Evolutionary conservation across 2,888 invertebrate genomes (phyloP).

Genomic region (Mythimna lalbum): DNA sequence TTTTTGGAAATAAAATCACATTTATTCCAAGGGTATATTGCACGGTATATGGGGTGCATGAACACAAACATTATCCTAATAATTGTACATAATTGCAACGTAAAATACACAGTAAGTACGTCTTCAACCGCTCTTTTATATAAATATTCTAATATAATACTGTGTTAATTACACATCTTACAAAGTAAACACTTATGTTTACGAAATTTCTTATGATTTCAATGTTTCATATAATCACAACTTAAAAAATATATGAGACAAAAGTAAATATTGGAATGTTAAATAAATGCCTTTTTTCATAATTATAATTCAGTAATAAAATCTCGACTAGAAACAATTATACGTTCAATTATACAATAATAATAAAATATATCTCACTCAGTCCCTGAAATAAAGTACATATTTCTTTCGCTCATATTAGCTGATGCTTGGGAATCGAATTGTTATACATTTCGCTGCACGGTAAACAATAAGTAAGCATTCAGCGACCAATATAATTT

Average conservation of each 20-base stretch:
- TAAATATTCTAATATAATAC: slow-evolving; percentile 61
- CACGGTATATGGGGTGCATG: slow-evolving; percentile 39
- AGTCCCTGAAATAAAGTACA: slow-evolving; percentile 32
- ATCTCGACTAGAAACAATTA: slow-evolving; percentile 66
- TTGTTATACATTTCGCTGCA: slow-evolving; percentile 31
- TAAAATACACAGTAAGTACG: slow-evolving; percentile 43
- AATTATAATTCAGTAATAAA: slow-evolving; percentile 55
- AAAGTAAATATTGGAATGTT: slow-evolving; percentile 59
- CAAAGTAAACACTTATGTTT: slow-evolving; percentile 37
- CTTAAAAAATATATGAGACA: slow-evolving; percentile 26
- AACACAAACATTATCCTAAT: slow-evolving; percentile 46
- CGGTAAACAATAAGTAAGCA: slow-evolving; percentile 41
- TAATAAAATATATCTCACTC: slow-evolving; percentile 52
- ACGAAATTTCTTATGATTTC: slow-evolving; percentile 32
- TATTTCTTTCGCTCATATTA: slow-evolving; percentile 12
- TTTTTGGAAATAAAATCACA: slow-evolving; percentile 23
- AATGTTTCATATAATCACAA: slow-evolving; percentile 33
- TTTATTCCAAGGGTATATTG: slow-evolving; percentile 40
- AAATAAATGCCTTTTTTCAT: slow-evolving; percentile 59
- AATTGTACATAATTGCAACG: slow-evolving; percentile 55
- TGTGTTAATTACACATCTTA: slow-evolving; percentile 53
- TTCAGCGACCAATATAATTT: slow-evolving; percentile 35
- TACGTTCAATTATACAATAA: slow-evolving; percentile 51
- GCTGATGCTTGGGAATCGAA: slow-evolving; percentile 23
- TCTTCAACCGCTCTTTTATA: slow-evolving; percentile 37